Base-by-base conservation (phyloP, 2,888 invertebrate species). In the Gonocerus acuteangulatus region DNA sequence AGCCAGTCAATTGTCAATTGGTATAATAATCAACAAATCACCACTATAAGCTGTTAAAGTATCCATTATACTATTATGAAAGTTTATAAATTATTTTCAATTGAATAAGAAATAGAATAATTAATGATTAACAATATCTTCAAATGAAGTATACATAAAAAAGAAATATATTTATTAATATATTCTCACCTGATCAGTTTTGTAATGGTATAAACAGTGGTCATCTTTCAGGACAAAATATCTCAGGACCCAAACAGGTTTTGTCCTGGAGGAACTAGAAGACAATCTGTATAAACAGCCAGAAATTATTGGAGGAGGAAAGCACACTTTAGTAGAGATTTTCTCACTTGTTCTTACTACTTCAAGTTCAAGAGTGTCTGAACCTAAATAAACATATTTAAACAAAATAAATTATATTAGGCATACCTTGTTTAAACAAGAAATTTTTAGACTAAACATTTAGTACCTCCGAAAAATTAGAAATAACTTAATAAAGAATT, bases 151-250 rank as follows among this genome's bases (percentile, higher is more conserved):
- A n/a, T n/a, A n/a, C n/a, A n/a, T n/a, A n/a, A n/a, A n/a, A n/a
- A n/a, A n/a, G n/a, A n/a, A n/a, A n/a, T n/a, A n/a, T n/a, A n/a
- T n/a, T n/a, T n/a, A n/a, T n/a, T n/a, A n/a, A n/a, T n/a, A n/a
- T n/a, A n/a, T n/a, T n/a, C 27, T 80, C 75, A 93, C 93, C 74
- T 85, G 80, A 75, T 92, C 90, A 70, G 87, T 88, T 79, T 94
- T 95, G 77, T 94, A 95, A 76, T 89, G 94, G 75, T 95, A 95
- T 65, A 95, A 81, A 77, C 93, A 94, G 77, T 92, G 90, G 77
- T 95, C 94, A 58, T 87, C 83, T 70, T 93, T 87, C 60, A 95
- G 78, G 66, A 88, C 86, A 75, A 95, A 95, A 90, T 91, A 95
- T 67, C 95, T 79, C 60, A 89, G 79, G 56, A 90, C 86, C 95